phyloP scores from a whole-genome alignment of 1,140 invertebrate genomes.

The Drosophila teissieri region DNA sequence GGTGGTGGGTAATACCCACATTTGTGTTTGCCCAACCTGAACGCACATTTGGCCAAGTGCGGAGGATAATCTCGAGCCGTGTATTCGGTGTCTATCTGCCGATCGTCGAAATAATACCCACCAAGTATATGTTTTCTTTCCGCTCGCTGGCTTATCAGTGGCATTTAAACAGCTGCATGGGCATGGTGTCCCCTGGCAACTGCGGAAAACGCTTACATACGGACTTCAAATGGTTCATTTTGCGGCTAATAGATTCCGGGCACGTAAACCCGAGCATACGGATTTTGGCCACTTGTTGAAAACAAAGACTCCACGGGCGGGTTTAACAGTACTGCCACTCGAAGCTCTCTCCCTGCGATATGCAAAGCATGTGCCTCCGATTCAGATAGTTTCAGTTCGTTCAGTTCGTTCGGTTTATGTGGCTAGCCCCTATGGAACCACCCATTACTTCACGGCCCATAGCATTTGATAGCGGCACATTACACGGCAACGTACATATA shows the following conservation, averaged over 20 bases:
- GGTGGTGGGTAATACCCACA: conserved; percentile 41
- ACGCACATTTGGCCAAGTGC: conserved; percentile 71
- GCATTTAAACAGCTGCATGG: conserved; percentile 74
- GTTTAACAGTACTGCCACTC: conserved; percentile 17
- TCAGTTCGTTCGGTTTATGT: too few species aligned
- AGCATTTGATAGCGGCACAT: conserved; percentile 39
- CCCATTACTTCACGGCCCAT: conserved; percentile 36
- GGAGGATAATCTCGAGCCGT: conserved; percentile 37
- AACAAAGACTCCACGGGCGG: conserved; percentile 22
- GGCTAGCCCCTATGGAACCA: conserved; percentile 53
- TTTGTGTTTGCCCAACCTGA: conserved; percentile 63
- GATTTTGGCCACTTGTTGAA: conserved; percentile 63
- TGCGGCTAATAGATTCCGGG: conserved; percentile 30
- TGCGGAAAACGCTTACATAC: conserved; percentile 34
- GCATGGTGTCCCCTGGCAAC: conserved; percentile 40
- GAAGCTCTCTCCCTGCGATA: conserved; percentile 28
- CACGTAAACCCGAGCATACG: conserved; percentile 67
- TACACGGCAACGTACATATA: not conserved
- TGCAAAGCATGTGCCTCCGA: conserved; percentile 62
- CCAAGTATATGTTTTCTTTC: conserved; percentile 16
- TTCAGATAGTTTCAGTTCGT: conserved; percentile 6
- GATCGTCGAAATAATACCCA: conserved; percentile 10
- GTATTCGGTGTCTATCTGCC: not conserved
- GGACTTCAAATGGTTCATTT: conserved; percentile 53
- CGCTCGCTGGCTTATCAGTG: conserved; percentile 55